Base-by-base conservation (phyloP, 2,113 vertebrate genomes). In the Mormyrus iriodes region DNA sequence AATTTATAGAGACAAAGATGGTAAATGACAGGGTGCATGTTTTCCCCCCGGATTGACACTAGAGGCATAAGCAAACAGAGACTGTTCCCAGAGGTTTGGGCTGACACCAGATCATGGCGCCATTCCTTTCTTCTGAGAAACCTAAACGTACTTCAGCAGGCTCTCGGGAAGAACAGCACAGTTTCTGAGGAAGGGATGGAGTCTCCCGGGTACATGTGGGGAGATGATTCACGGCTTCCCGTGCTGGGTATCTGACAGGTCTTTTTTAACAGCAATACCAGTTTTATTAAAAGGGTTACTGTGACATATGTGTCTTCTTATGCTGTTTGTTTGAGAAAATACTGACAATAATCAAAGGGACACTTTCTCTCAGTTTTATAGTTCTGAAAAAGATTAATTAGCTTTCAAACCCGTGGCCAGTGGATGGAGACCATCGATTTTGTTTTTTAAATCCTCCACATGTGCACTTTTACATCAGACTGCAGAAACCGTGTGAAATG, bases 11-110 rank as follows among this genome's bases (percentile, higher is more conserved):
- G 94, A 94, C n/a, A 91, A 93, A 86, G 95, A 95, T 95, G 97
- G 95, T 96, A 97, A 97, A 97, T 97, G 95, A 97, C 96, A 95
- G 95, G 95, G 96, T 96, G 96, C 97, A 96, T 92, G 95, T 94
- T 88, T 93, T 93, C 96, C 96, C 95, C 95, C 90, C 91, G 96
- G 95, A 96, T 90, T 91, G 92, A 94, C 95, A 95, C 35, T 17
- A 93, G 51, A 92, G 93, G 95, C 90, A 95, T 46, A 96, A 96
- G 46, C 27, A 96, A 96, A 96, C 95, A 94, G 53, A 96, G 94
- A 95, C 95, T 96, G 97, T 96, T 96, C 96, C 96, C 96, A 96
- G 94, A 92, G 95, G 96, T 94, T 94, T 95, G 97, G 94, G 95
- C 96, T 96, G 96, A 97, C 96, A 96, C 95, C 93, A 95, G 96